These are phyloP conservation scores for Platygyra sinensis DNA, from an alignment of 64 coral and sea anemone species.

Conservation along the genomic window DNA sequence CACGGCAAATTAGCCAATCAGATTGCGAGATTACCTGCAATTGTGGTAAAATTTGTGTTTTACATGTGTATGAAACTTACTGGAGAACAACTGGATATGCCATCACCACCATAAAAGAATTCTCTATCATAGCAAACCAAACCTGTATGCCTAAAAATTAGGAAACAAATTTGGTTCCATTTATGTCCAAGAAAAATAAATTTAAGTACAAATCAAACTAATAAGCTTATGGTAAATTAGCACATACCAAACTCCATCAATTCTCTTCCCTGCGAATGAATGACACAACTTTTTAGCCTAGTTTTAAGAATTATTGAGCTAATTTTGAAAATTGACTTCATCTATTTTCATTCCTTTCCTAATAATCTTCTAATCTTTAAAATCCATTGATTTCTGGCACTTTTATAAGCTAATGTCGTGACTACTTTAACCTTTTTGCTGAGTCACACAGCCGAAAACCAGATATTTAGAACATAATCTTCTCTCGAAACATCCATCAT, in stretches of 20 bases:
- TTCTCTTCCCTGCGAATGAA: slow-evolving; percentile 78
- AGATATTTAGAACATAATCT: neutral
- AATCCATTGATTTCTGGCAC: too few species aligned
- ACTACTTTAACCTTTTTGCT: neutral
- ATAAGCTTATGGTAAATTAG: too few species aligned
- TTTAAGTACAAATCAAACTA: neutral
- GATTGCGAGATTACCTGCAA: too few species aligned
- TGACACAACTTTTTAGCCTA: neutral
- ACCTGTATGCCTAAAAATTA: slow-evolving; percentile 81
- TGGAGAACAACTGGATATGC: slow-evolving; percentile 74
- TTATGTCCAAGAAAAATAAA: neutral
- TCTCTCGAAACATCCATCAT: neutral
- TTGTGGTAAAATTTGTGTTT: too few species aligned
- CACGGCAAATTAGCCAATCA: too few species aligned
- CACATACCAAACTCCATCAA: slow-evolving; percentile 95
- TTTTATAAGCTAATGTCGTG: too few species aligned
- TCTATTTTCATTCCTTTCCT: too few species aligned
- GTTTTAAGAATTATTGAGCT: too few species aligned
- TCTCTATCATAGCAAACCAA: slow-evolving; percentile 86
- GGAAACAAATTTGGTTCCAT: neutral
- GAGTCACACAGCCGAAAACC: slow-evolving; percentile 18
- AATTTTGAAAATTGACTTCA: too few species aligned
- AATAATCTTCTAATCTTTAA: too few species aligned
- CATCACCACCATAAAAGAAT: slow-evolving; percentile 90
- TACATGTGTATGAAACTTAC: slow-evolving; percentile 16